Evolutionary conservation across 1,140 invertebrate species (phyloP), one percentile per base, ranked within the genome.

Genomic region (Zeugodacus cucurbitae): DNA sequence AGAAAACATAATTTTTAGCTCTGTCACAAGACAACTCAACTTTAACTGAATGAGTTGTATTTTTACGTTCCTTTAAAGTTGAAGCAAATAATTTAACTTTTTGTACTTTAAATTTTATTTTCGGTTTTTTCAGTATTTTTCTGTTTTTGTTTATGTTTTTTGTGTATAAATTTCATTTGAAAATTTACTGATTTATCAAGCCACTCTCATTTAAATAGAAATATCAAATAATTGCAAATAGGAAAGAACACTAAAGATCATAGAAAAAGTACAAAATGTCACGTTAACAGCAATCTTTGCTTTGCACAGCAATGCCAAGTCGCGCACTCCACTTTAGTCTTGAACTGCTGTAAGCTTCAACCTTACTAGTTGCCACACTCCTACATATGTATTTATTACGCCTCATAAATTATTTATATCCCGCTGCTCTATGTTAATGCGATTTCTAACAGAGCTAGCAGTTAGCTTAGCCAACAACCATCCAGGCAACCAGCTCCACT

Each of bases 351-450:
- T 48, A 82, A 48, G 10, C 74, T n/a, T 37, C 32, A 78, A 1
- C n/a, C 20, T 29, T 26, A 26, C 70, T 44, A 20, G 22, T 54
- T 48, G 26, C 10, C 22, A n/a, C 74, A 29, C 37, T 29, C 4
- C n/a, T 82, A 14, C 37, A 48, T 82, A 48, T 82, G 26, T 48
- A 48, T 82, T 48, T 48, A 82, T 82, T 22, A 22, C 17, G 67
- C 67, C 34, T 74, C 74, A 82, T 82, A 48, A 82, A 82, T 82
- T 82, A 82, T 82, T 82, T 82, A 54, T 78, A 44, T 48, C 48
- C 26, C 26, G 6, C 17, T 29, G 48, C 34, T 82, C 11, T 14
- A 26, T 82, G n/a, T 54, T 20, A 78, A n/a, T 22, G 34, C 37
- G 22, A n/a, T 41, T 74, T 41, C n/a, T 17, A 17, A 32, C 4